Evolutionary conservation across 2,113 vertebrate species (phyloP), one percentile per base, ranked within the genome.

Genomic region (Seriola aureovittata): DNA sequence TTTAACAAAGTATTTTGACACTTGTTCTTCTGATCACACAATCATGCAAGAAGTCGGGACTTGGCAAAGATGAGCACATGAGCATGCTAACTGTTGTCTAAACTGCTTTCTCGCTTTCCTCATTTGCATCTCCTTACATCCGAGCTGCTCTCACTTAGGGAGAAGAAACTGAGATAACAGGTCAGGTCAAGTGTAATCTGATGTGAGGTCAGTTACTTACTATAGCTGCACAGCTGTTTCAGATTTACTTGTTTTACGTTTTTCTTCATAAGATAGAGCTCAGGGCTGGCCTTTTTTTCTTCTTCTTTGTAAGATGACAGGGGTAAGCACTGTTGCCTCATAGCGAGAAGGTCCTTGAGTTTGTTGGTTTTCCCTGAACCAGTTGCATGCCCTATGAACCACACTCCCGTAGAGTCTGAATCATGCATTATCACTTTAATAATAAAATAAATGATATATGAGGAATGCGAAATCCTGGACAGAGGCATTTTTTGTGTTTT

Each of bases 1-100:
- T 74, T 77, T 65, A 60, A 80, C 38, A 29, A 36, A 21, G 55
- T 9, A 40, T 65, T 76, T 29, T 68, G 55, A 70, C 75, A 32
- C 3, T 29, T 0, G 48, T 70, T 23, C 29, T 38, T 55, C 34
- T 62, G 62, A 68, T 71, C 17, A 68, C 55, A 62, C n/a, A 4
- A 8, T 62, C 14, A 14, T 11, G n/a, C 44, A 81, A 72, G 63
- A 75, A 34, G 76, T 34, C 76, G 67, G 50, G 23, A 44, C 54
- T 55, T 75, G 23, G 16, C 40, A 72, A 66, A 42, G 4, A 58
- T 36, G 48, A 79, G 38, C 38, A 67, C 23, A 23, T 23, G 23
- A 23, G 23, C 19, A 40, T 23, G 17, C 52, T 64, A 48, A 42
- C 46, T 44, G 54, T 60, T 40, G 25, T 58, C 29, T 21, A 13